Evolutionary conservation across 2,888 invertebrate species (phyloP).

Genomic region (Leptopilina myrica): DNA sequence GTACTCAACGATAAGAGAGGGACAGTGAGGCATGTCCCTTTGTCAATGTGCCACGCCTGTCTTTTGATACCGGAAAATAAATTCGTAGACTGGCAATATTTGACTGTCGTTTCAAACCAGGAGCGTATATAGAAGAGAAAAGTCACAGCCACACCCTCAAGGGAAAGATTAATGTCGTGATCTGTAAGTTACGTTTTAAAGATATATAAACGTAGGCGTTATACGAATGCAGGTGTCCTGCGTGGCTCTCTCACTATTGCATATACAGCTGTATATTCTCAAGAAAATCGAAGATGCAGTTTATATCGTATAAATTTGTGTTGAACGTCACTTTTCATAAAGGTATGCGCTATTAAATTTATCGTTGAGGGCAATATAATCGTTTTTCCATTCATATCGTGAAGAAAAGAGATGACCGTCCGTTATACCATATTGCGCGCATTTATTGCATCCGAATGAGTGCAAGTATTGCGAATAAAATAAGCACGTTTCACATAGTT

Average conservation of each 20-base stretch:
- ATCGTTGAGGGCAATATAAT: conserved; percentile 60
- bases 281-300: conserved; percentile 25
- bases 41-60: conserved; percentile 35
- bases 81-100: conserved; percentile 24
- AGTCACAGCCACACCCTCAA: conserved; percentile 29
- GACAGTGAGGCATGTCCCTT: conserved; percentile 21
- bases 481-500: conserved; percentile 52
- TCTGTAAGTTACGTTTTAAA: conserved; percentile 37
- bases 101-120: conserved; percentile 1
- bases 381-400: conserved; percentile 54
- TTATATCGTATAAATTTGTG: conserved; percentile 53
- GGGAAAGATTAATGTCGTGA: conserved; percentile 39
- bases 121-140: background rate
- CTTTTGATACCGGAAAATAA: conserved; percentile 3
- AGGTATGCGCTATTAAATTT: conserved; percentile 57
- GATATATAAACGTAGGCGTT: conserved; percentile 25
- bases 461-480: conserved; percentile 42
- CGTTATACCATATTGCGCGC: conserved; percentile 18
- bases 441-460: conserved; percentile 3
- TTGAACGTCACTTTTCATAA: conserved; percentile 44
- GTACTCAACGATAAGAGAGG: background rate
- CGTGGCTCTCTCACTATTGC: background rate
- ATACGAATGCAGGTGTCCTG: conserved; percentile 48
- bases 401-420: conserved; percentile 34
- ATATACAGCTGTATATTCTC: too few species aligned